phyloP scores from a whole-genome alignment of 1,140 invertebrate genomes.

The Aphelenchoides besseyi region DNA sequence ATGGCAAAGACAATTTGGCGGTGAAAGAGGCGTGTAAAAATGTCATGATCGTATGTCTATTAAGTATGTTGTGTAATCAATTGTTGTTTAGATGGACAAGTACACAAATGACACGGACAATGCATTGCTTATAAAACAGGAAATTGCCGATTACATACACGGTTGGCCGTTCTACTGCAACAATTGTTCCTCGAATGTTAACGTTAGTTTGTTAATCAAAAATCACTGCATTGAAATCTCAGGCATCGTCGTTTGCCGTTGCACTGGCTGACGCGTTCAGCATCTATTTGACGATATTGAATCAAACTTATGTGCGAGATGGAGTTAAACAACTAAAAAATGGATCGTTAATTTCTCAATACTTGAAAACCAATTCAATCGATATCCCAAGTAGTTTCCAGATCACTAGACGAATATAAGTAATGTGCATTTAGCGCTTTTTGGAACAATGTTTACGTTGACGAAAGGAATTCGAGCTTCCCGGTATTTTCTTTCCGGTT shows the following conservation, averaged over 20 bases:
- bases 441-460: constrained; percentile 2
- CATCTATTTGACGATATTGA: background rate
- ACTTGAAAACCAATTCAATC: constrained; percentile 9
- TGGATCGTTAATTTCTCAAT: background rate
- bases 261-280: background rate
- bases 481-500: background rate
- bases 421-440: background rate
- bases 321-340: background rate
- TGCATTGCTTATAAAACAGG: background rate
- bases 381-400: too few relatives aligned
- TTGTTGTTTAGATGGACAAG: background rate
- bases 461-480: background rate
- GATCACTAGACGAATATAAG: too few relatives aligned
- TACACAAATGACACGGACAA: constrained; percentile 23
- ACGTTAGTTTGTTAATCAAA: too few relatives aligned
- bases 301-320: background rate
- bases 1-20: constrained; percentile 16
- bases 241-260: background rate
- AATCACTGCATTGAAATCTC: too few relatives aligned
- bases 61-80: background rate
- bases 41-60: constrained; percentile 22
- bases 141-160: constrained; percentile 28
- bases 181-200: constrained; percentile 16
- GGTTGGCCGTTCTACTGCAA: constrained; percentile 43
- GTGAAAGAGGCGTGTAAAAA: constrained; percentile 26